Conservation (phyloP, 2,888 invertebrate genomes). For the Lasioglossum vierecki region DNA sequence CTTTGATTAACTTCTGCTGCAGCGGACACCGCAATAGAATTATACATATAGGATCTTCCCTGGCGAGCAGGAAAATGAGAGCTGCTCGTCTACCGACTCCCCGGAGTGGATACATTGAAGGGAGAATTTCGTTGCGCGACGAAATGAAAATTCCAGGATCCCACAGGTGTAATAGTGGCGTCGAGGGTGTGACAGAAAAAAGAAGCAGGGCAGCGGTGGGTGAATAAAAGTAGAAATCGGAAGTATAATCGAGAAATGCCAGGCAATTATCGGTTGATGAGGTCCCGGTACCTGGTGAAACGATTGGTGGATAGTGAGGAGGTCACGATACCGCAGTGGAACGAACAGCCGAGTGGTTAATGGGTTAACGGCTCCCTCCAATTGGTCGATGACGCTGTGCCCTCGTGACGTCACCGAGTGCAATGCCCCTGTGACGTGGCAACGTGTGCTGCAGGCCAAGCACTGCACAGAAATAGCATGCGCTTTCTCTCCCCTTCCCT, state of each 20-base stretch:
- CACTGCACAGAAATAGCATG: constrained; percentile 75
- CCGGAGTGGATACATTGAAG: background rate
- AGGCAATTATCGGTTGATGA: constrained; percentile 43
- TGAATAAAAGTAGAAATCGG: background rate
- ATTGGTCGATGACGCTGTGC: constrained; percentile 82
- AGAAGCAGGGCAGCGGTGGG: background rate
- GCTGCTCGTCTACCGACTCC: background rate
- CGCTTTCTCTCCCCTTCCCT: constrained; percentile 55
- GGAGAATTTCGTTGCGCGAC: background rate
- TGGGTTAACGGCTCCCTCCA: constrained; percentile 81
- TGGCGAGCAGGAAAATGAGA: background rate
- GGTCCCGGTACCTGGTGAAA: constrained; percentile 40
- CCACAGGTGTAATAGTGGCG: background rate
- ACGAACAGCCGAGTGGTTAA: constrained; percentile 73
- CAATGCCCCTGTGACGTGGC: constrained; percentile 81
- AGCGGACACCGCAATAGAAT: constrained; percentile 42
- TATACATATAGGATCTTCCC: constrained; percentile 13
- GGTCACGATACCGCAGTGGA: constrained; percentile 70
- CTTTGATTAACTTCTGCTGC: background rate
- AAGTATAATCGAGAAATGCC: constrained; percentile 18
- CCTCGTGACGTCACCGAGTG: constrained; percentile 81
- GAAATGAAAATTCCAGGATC: background rate
- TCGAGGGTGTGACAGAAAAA: background rate
- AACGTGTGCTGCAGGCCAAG: constrained; percentile 73
- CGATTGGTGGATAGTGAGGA: constrained; percentile 71